A percentile compares a stretch with the other conserved stretches of the same genome.
These are phyloP conservation scores for Ptilonorhynchus violaceus DNA, from an alignment of 2,113 vertebrate genomes.

Conservation along the genomic window DNA sequence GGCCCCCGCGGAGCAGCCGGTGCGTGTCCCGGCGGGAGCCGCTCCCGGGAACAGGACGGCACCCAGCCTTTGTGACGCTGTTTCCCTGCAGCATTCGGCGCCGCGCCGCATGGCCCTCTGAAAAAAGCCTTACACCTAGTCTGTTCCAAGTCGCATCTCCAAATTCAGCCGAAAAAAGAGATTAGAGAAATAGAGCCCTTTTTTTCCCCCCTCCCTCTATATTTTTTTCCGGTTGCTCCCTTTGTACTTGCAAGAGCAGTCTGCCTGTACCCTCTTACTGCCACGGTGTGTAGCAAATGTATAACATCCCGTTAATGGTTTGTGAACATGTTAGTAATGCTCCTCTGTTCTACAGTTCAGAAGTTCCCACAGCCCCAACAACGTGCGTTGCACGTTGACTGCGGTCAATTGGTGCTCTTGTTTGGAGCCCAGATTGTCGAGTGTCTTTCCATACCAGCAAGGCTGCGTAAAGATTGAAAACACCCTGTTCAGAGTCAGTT, in stretches of 20 bases:
- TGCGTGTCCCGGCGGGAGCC: rapidly evolving
- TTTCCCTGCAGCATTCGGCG: rapidly evolving
- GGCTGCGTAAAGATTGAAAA: neutral
- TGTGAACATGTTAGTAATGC: neutral
- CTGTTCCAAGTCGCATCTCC: neutral
- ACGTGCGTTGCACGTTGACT: neutral
- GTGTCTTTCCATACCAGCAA: neutral
- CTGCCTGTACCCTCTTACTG: neutral
- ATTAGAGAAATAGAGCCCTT: neutral
- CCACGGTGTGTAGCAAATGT: neutral
- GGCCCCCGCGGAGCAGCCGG: neutral
- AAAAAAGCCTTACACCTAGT: rapidly evolving
- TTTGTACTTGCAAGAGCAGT: neutral
- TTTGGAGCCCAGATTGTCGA: neutral
- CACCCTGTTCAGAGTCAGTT: neutral
- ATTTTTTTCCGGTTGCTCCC: neutral
- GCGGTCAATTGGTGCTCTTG: rapidly evolving
- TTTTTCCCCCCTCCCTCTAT: neutral
- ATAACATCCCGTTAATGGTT: neutral
- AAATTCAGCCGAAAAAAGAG: neutral
- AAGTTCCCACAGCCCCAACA: neutral
- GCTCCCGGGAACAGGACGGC: rapidly evolving
- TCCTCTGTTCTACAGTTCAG: neutral
- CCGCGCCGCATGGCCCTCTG: rapidly evolving
- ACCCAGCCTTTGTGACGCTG: rapidly evolving